Conservation (phyloP, 2,888 invertebrate species). For the Caprella mutica region DNA sequence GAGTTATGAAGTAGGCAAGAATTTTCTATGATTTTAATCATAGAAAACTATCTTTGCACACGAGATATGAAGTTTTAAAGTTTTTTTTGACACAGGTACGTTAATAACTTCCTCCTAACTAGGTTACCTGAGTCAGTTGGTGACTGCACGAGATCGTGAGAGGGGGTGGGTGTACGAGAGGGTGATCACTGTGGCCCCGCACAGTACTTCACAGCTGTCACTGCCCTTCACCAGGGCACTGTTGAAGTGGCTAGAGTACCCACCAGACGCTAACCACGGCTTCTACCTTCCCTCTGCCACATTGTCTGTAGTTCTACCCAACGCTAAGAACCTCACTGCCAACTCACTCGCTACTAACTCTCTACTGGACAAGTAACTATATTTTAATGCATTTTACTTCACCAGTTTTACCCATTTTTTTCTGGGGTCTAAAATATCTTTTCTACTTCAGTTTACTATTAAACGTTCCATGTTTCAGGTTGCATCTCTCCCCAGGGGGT, state of each 20-base stretch:
- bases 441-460: too few species aligned
- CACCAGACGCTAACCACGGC: slow-evolving; percentile 98
- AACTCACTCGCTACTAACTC: background rate
- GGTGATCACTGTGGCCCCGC: slow-evolving; percentile 61
- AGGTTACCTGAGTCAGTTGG: slow-evolving; percentile 24
- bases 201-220: slow-evolving; percentile 60
- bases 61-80: background rate
- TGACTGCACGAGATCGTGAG: slow-evolving; percentile 69
- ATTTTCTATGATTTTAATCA: too few species aligned
- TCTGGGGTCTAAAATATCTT: background rate
- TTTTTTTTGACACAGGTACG: background rate
- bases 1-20: too few species aligned
- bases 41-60: too few species aligned
- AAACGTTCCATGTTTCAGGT: too few species aligned
- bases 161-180: slow-evolving; percentile 80
- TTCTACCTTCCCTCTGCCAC: slow-evolving; percentile 87
- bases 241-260: slow-evolving; percentile 96
- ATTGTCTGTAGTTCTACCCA: slow-evolving; percentile 63
- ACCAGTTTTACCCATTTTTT: background rate
- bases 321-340: slow-evolving; percentile 45
- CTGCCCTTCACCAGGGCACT: slow-evolving; percentile 91
- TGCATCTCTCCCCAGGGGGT: slow-evolving; percentile 4
- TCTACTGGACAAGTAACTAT: background rate
- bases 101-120: background rate
- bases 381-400: background rate